Conservation (phyloP, 2,797 vertebrate genomes). For the Hippopotamyrus pictus region DNA sequence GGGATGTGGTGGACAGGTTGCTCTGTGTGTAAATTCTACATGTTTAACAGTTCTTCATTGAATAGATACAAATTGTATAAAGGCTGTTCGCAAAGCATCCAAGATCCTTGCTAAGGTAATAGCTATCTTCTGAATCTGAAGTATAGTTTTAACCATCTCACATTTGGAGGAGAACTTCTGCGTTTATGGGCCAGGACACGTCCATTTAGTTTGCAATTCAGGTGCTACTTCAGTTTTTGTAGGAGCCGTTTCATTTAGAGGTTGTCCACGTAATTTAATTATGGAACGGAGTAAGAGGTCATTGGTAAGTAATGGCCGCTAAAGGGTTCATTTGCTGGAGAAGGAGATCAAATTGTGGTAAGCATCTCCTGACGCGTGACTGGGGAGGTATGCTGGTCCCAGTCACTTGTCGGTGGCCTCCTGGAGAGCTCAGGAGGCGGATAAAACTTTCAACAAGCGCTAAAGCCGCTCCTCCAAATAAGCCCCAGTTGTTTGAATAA, state of each 20-base stretch:
- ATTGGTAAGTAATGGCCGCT: not conserved
- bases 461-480: not conserved
- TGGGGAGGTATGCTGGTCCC: not conserved
- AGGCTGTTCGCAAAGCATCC: not conserved
- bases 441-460: not conserved
- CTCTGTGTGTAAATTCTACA: not conserved
- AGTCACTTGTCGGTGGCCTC: not conserved
- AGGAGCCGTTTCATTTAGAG: not conserved
- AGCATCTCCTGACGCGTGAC: not conserved
- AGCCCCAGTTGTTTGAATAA: slow-evolving; percentile 28
- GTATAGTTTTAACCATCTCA: not conserved
- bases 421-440: not conserved
- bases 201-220: not conserved
- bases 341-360: not conserved
- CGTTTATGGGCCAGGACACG: not conserved
- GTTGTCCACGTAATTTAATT: not conserved
- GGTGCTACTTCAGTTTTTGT: not conserved
- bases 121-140: not conserved
- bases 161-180: not conserved
- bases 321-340: not conserved
- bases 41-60: not conserved
- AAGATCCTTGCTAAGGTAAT: not conserved
- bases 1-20: not conserved
- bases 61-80: not conserved
- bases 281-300: not conserved